phyloP scores from a whole-genome alignment of 2,888 invertebrate species.

The Drosophila stalkeri region DNA sequence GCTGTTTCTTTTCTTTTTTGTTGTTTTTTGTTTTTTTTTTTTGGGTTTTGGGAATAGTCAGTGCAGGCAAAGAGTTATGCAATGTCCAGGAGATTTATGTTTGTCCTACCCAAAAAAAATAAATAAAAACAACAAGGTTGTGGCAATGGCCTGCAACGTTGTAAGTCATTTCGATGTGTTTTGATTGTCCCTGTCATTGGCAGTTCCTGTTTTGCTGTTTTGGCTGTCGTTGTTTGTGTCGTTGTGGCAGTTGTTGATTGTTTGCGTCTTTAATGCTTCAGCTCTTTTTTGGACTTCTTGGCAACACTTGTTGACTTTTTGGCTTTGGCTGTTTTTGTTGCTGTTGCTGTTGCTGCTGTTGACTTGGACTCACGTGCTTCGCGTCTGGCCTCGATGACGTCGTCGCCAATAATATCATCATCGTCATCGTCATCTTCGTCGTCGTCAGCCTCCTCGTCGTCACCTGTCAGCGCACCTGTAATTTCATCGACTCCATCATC shows the following conservation, averaged over 20 bases:
- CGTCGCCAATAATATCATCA: slow-evolving; percentile 88
- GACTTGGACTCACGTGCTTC: slow-evolving; percentile 94
- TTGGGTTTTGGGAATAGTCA: slow-evolving; percentile 55
- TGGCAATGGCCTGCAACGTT: slow-evolving; percentile 45
- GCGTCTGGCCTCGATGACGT: slow-evolving; percentile 89
- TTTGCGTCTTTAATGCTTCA: slow-evolving; percentile 76
- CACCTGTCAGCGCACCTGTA: slow-evolving; percentile 89
- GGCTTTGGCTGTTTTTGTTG: slow-evolving; percentile 79
- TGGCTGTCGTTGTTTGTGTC: slow-evolving; percentile 47
- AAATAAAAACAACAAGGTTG: too few species aligned
- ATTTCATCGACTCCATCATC: slow-evolving; percentile 88
- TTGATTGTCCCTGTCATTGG: slow-evolving; percentile 59
- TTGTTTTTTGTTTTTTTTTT: slow-evolving; percentile 2
- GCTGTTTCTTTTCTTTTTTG: slow-evolving; percentile 12
- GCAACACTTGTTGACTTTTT: slow-evolving; percentile 84
- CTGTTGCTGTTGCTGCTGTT: slow-evolving; percentile 82
- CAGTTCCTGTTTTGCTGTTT: slow-evolving; percentile 48
- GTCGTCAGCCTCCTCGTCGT: slow-evolving; percentile 88
- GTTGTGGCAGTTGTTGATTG: slow-evolving; percentile 42
- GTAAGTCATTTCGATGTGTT: slow-evolving; percentile 52
- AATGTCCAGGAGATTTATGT: slow-evolving; percentile 51
- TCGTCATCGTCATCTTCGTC: slow-evolving; percentile 89
- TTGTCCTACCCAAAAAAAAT: slow-evolving; percentile 63
- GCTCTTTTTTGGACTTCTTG: slow-evolving; percentile 82
- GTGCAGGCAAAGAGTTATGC: slow-evolving; percentile 72